Evolutionary conservation across 2,113 vertebrate species (phyloP).

Genomic region (Hoplias malabaricus): DNA sequence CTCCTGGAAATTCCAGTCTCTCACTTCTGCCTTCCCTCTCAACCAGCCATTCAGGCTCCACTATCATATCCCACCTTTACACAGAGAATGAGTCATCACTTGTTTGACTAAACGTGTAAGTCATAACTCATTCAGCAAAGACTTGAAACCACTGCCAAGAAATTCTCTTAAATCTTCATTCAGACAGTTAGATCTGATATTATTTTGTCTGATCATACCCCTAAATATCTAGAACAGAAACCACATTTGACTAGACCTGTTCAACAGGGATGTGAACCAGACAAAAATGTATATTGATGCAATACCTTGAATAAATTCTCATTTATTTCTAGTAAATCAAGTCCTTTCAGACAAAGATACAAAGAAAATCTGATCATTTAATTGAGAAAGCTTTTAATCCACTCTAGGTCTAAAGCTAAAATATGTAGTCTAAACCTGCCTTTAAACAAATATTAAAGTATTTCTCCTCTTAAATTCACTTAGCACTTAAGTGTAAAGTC

Average conservation of each 20-base stretch:
- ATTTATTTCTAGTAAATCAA: too few relatives aligned
- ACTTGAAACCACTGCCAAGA: neutral
- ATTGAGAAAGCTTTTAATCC: too few relatives aligned
- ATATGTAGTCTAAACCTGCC: too few relatives aligned
- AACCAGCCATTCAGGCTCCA: constrained; percentile 7
- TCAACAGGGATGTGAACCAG: neutral
- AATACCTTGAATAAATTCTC: neutral
- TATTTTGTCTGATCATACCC: neutral
- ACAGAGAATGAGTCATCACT: constrained; percentile 14
- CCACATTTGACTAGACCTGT: neutral
- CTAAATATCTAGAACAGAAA: too few relatives aligned
- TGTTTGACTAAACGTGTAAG: neutral
- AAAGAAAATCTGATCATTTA: neutral
- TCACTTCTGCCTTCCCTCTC: constrained; percentile 5
- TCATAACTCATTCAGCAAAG: neutral
- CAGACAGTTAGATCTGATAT: constrained; percentile 42
- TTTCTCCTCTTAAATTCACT: neutral
- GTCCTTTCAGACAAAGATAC: neutral
- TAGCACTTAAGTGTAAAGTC: neutral
- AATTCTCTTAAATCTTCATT: neutral
- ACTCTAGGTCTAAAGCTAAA: too few relatives aligned
- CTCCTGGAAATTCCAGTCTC: constrained; percentile 70
- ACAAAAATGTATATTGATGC: neutral
- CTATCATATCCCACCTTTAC: constrained; percentile 28
- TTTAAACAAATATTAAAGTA: too few relatives aligned